A percentile compares a stretch with the other conserved stretches of the same genome.
Conservation (phyloP, 1,140 invertebrate genomes). For the Calosoma granatense region DNA sequence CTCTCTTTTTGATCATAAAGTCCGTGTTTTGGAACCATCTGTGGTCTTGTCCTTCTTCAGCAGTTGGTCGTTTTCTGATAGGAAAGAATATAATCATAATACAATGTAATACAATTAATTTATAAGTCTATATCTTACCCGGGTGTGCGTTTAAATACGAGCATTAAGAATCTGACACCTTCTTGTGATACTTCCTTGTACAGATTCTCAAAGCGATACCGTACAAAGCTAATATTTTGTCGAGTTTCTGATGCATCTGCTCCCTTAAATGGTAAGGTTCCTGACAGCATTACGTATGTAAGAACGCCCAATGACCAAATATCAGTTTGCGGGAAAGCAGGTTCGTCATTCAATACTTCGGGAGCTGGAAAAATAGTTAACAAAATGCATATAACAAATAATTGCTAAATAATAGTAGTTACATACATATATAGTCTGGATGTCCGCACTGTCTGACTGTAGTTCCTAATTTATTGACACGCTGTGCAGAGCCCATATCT, state of each 20-base stretch:
- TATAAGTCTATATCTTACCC: slow-evolving; percentile 47
- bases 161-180: slow-evolving; percentile 87
- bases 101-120: background rate
- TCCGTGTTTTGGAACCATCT: slow-evolving; percentile 88
- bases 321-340: slow-evolving; percentile 80
- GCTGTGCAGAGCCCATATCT: slow-evolving; percentile 79
- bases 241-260: slow-evolving; percentile 72
- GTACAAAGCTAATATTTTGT: slow-evolving; percentile 84
- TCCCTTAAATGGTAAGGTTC: slow-evolving; percentile 84
- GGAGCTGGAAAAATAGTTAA: slow-evolving; percentile 56
- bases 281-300: slow-evolving; percentile 88
- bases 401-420: slow-evolving; percentile 2
- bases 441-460: slow-evolving; percentile 56
- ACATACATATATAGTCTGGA: slow-evolving; percentile 59
- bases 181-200: slow-evolving; percentile 93
- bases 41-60: slow-evolving; percentile 91
- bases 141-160: slow-evolving; percentile 87
- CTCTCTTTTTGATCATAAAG: slow-evolving; percentile 85
- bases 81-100: slow-evolving; percentile 23
- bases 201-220: slow-evolving; percentile 89
- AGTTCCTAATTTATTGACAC: slow-evolving; percentile 67
- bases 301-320: slow-evolving; percentile 93
- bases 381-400: slow-evolving; percentile 13
- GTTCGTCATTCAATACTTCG: slow-evolving; percentile 80
- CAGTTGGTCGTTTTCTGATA: slow-evolving; percentile 80